phyloP scores from a whole-genome alignment of 2,113 vertebrate species.

The Puffinus mauretanicus region DNA sequence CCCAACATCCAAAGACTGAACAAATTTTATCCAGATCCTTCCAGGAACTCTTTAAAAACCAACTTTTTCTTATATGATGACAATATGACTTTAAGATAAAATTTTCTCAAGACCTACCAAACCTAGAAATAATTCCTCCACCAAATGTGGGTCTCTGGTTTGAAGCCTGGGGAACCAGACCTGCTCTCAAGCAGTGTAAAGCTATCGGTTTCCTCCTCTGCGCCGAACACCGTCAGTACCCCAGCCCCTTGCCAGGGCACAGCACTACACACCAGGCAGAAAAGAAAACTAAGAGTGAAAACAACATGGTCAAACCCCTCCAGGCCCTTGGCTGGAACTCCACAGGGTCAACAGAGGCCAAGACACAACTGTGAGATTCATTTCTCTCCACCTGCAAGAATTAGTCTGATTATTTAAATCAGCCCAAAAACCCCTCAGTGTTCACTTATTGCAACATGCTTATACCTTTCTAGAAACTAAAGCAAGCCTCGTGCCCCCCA shows the following conservation, averaged over 20 bases:
- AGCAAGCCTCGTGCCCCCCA: neutral
- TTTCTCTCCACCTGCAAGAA: conserved; percentile 1
- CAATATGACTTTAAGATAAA: neutral
- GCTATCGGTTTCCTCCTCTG: neutral
- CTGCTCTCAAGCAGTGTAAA: neutral
- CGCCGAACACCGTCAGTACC: neutral
- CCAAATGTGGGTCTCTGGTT: neutral
- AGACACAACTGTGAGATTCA: neutral
- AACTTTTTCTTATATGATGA: neutral
- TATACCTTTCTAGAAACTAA: neutral
- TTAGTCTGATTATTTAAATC: neutral
- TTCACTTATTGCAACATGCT: neutral
- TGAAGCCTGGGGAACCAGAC: neutral
- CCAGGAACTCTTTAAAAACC: neutral
- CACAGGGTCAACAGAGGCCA: neutral
- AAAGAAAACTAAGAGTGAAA: neutral
- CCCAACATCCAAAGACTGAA: neutral
- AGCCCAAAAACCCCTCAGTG: neutral
- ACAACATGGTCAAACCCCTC: neutral
- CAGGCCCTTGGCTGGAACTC: neutral
- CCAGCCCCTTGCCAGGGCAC: neutral
- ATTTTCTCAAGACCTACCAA: neutral
- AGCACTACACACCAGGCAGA: neutral
- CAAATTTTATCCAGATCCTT: neutral
- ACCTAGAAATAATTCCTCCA: neutral